These are phyloP conservation scores for Acanthoscelides obtectus DNA, from an alignment of 2,888 invertebrate genomes.

Conservation along the genomic window DNA sequence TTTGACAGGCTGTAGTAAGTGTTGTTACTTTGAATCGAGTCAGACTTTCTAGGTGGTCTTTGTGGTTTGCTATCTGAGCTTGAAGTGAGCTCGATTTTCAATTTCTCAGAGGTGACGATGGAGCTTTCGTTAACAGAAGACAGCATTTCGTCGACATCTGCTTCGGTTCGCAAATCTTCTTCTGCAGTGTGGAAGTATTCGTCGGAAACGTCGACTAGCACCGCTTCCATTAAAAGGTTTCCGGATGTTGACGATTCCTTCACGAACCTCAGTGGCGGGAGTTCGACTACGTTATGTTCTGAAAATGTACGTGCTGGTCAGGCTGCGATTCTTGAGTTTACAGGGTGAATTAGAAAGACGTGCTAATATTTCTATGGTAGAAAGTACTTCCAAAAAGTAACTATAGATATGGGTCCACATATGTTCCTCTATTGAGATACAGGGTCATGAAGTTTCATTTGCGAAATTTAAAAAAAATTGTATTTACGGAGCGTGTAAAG, in stretches of 20 bases:
- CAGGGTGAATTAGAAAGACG: too few relatives aligned
- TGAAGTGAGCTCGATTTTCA: slow-evolving; percentile 47
- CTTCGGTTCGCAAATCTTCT: slow-evolving; percentile 80
- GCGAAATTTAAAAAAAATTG: too few relatives aligned
- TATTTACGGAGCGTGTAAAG: too few relatives aligned
- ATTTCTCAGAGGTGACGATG: slow-evolving; percentile 55
- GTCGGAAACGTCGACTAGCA: slow-evolving; percentile 83
- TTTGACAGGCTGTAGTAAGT: slow-evolving; percentile 59
- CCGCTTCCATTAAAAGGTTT: slow-evolving; percentile 84
- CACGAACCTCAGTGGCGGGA: slow-evolving; percentile 81
- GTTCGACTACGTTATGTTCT: slow-evolving; percentile 80
- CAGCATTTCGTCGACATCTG: slow-evolving; percentile 75
- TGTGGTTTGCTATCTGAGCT: slow-evolving; percentile 57
- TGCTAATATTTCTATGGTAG: too few relatives aligned
- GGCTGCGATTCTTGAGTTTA: background rate
- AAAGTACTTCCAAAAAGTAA: too few relatives aligned
- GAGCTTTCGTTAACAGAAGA: slow-evolving; percentile 72
- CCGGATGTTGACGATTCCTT: slow-evolving; percentile 87
- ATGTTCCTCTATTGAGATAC: too few relatives aligned
- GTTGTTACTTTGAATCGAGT: slow-evolving; percentile 52
- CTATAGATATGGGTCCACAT: too few relatives aligned
- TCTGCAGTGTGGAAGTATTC: slow-evolving; percentile 78
- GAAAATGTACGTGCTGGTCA: slow-evolving; percentile 4
- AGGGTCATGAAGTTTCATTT: too few relatives aligned
- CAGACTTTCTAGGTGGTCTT: slow-evolving; percentile 61